Base-by-base conservation (phyloP, 2,113 vertebrate genomes). In the Oncorhynchus clarkii region DNA sequence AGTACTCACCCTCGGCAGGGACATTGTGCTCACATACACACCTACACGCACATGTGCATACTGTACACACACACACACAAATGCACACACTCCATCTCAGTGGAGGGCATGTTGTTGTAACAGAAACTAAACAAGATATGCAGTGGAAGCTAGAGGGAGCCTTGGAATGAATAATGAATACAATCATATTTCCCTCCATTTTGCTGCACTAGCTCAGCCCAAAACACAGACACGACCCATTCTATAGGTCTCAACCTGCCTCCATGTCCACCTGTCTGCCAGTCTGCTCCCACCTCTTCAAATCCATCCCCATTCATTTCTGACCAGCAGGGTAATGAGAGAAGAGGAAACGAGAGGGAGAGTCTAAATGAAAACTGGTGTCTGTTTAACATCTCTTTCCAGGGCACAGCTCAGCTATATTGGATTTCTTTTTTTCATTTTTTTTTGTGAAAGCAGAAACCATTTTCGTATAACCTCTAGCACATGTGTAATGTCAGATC, bases 41-140 rank as follows among this genome's bases (percentile, higher is more conserved):
- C 31, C 16, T 22, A 51, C 8, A 11, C 16, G 7, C 26, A 31
- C 64, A 29, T 22, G 39, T 39, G 26, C 65, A 68, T 65, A 45
- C 34, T 34, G 34, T 7, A 34, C 34, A 34, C 34, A 34, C 34
- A 5, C 2, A 2, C 34, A 34, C 31, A 39, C 34, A 9, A 45
- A 9, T 45, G 75, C 72, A 70, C 82, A 71, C 75, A 72, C 69
- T 70, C 70, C 69, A 39, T 31, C 4, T 67, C 27, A 67, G 12
- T 34, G 66, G 51, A 45, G 39, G 39, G n/a, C 59, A 62, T 62
- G 59, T 62, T 62, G n/a, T 11, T 22, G 59, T 70, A 16, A 34
- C 51, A 68, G 67, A 5, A 26, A 34, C 34, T 7, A 39, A 26
- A 34, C 6, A 34, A 39, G 39, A 39, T 39, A 39, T 39, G 7